Evolutionary conservation across 2,113 vertebrate genomes (phyloP).

Genomic region (Dicrurus megarhynchus): DNA sequence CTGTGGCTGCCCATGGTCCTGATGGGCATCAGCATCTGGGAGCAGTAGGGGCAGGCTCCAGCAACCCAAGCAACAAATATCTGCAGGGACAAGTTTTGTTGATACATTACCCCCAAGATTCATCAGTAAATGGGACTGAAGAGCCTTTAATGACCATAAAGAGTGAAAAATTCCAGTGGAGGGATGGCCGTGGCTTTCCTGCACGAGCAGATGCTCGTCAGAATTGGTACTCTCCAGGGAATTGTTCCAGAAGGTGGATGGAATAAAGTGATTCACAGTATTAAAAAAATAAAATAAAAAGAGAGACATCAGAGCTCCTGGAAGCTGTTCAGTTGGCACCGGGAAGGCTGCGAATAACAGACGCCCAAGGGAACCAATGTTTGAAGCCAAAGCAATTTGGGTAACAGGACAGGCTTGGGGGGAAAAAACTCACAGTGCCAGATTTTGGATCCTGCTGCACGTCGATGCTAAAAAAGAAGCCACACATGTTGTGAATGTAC

Average conservation of each 20-base stretch:
- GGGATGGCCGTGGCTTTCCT: not conserved
- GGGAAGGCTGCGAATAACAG: slow-evolving; percentile 39
- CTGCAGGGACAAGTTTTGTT: not conserved
- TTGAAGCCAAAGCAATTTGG: slow-evolving; percentile 69
- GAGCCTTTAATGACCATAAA: not conserved
- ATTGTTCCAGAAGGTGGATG: slow-evolving; percentile 57
- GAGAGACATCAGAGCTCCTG: slow-evolving; percentile 63
- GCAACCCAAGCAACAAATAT: not conserved
- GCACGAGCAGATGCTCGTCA: not conserved
- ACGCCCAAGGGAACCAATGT: slow-evolving; percentile 59
- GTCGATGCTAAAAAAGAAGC: slow-evolving; percentile 36
- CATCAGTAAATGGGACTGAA: not conserved
- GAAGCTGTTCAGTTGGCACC: slow-evolving; percentile 63
- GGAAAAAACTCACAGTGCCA: slow-evolving; percentile 9
- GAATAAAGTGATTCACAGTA: slow-evolving; percentile 55
- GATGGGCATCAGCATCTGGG: not conserved
- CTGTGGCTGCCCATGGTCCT: not conserved
- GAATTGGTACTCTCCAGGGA: slow-evolving; percentile 29
- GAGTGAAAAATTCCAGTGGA: not conserved
- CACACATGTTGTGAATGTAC: slow-evolving; percentile 1
- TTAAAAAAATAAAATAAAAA: slow-evolving; percentile 59
- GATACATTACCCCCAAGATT: not conserved
- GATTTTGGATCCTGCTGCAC: slow-evolving; percentile 40
- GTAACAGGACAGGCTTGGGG: slow-evolving; percentile 58
- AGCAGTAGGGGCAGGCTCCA: not conserved